These are phyloP conservation scores for Poecilia latipinna DNA, from an alignment of 2,113 vertebrate species.

Conservation along the genomic window DNA sequence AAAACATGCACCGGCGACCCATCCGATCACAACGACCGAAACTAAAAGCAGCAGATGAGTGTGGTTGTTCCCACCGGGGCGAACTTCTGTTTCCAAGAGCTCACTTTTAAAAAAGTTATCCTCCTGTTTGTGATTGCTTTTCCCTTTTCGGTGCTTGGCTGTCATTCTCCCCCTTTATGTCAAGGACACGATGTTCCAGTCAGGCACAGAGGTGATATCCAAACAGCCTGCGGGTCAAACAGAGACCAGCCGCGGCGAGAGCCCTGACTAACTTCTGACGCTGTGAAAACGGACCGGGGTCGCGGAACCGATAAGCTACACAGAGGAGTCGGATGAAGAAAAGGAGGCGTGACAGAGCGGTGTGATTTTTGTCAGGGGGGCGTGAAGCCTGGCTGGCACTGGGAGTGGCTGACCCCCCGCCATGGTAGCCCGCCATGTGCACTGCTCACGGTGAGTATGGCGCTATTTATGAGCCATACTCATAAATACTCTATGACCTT, in stretches of 20 bases:
- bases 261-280: slow-evolving; percentile 14
- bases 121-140: slow-evolving; percentile 70
- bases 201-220: slow-evolving; percentile 27
- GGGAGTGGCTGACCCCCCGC: slow-evolving; percentile 31
- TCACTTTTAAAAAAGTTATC: slow-evolving; percentile 74
- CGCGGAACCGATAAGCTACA: too few relatives aligned
- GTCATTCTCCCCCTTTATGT: slow-evolving; percentile 62
- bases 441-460: slow-evolving; percentile 11
- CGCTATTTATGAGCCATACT: slow-evolving; percentile 20
- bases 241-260: not conserved
- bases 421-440: slow-evolving; percentile 35
- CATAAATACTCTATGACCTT: not conserved
- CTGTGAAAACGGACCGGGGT: not conserved
- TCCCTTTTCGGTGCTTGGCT: slow-evolving; percentile 79
- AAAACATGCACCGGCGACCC: slow-evolving; percentile 64
- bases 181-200: slow-evolving; percentile 65
- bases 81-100: slow-evolving; percentile 51
- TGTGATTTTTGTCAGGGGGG: slow-evolving; percentile 22
- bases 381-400: slow-evolving; percentile 9
- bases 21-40: slow-evolving; percentile 59
- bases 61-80: slow-evolving; percentile 44
- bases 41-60: slow-evolving; percentile 52
- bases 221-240: slow-evolving; percentile 2
- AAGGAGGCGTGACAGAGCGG: slow-evolving; percentile 58
- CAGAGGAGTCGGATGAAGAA: slow-evolving; percentile 11